Base-by-base conservation (phyloP, 2,888 invertebrate genomes). In the Drosophila siamana region DNA sequence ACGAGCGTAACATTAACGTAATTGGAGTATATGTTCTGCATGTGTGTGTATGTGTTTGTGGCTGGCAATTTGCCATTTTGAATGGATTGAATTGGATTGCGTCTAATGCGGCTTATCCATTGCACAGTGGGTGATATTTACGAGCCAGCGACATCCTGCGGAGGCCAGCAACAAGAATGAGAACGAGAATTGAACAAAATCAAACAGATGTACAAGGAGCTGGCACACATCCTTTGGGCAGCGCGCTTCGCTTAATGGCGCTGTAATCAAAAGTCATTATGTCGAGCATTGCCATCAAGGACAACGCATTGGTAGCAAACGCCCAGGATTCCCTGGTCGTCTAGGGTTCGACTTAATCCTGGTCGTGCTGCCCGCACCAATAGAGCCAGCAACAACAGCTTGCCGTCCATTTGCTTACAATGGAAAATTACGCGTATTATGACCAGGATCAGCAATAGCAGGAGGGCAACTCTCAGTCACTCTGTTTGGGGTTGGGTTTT, bases 241-340 rank as follows among this genome's bases (percentile, higher is more conserved):
- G 52, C 83, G 33, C 41, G 19, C 19, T 9, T 19, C 19, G 70
- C 78, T 73, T 85, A 87, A 85, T 85, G 88, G 88, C 82, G 89
- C 85, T 79, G 76, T 87, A 85, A 85, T 85, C 85, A 85, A 72
- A 85, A 85, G 88, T 85, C 85, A 85, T 85, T 89, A 85, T 85
- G 74, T 87, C 70, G 71, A 65, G 73, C 67, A 69, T 80, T 64
- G 62, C 19, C 87, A 86, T 83, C 82, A 83, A 83, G 88, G 88
- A 77, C 89, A 71, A 62, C 69, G 61, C 59, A 63, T n/a, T n/a
- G n/a, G n/a, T n/a, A n/a, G n/a, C n/a, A n/a, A n/a, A n/a, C n/a
- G n/a, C n/a, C n/a, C 59, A 41, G 63, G 36, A 46, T 22, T 43
- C 44, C 36, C 36, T 15, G 19, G 47, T 38, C 38, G 47, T 38